phyloP scores from a whole-genome alignment of 1,140 invertebrate species.

The Aphaenogaster rudis region DNA sequence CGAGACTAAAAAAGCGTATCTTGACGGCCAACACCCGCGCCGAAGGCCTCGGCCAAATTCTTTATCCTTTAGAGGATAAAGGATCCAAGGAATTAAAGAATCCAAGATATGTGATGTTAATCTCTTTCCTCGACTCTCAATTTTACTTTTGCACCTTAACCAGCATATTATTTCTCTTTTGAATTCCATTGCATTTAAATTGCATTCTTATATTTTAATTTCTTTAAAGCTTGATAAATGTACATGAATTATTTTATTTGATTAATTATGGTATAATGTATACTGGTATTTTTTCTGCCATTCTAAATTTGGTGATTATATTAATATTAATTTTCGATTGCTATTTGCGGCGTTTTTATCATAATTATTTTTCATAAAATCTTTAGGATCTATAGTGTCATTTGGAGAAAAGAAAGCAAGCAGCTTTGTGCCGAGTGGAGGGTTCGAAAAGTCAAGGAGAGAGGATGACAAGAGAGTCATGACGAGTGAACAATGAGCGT shows the following conservation, averaged over 20 bases:
- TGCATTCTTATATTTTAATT: background rate
- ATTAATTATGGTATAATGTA: background rate
- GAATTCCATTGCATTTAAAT: background rate
- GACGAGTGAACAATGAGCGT: slow-evolving; percentile 46
- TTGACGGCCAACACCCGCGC: background rate
- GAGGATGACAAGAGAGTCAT: slow-evolving; percentile 31
- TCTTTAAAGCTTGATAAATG: background rate
- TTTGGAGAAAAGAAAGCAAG: background rate
- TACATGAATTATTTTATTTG: background rate
- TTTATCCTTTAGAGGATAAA: background rate
- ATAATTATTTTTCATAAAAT: background rate
- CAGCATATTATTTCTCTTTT: background rate
- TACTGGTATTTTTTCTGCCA: background rate
- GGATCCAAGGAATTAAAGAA: background rate
- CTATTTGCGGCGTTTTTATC: background rate
- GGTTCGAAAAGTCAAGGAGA: slow-evolving; percentile 52
- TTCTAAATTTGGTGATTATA: background rate
- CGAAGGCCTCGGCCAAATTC: slow-evolving; percentile 33
- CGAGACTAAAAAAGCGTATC: background rate
- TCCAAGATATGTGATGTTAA: background rate
- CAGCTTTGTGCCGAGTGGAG: background rate
- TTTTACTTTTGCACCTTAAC: background rate
- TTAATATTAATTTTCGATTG: background rate
- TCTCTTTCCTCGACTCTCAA: background rate
- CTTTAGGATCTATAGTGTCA: background rate